phyloP scores from a whole-genome alignment of 2,113 vertebrate genomes.

The Brienomyrus longianalis region DNA sequence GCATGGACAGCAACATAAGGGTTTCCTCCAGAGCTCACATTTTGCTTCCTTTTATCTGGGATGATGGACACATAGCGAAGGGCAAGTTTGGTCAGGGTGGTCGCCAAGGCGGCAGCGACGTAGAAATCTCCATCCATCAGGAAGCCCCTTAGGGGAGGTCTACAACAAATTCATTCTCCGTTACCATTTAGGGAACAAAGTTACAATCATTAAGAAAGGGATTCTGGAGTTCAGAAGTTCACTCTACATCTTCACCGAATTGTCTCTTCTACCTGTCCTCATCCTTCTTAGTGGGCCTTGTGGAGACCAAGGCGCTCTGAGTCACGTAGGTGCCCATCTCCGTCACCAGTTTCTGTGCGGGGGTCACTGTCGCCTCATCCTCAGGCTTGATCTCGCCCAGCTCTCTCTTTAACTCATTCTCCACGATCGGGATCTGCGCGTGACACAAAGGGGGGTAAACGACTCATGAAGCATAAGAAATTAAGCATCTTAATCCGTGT shows the following conservation, averaged over 20 bases:
- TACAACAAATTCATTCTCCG: slow-evolving; percentile 38
- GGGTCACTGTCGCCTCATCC: slow-evolving; percentile 82
- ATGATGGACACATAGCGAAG: slow-evolving; percentile 83
- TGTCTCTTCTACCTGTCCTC: slow-evolving; percentile 77
- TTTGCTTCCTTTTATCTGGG: slow-evolving; percentile 89
- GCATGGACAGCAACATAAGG: background rate
- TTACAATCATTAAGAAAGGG: background rate
- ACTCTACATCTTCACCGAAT: background rate
- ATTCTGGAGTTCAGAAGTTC: background rate
- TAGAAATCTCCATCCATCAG: slow-evolving; percentile 96
- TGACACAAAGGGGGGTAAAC: background rate
- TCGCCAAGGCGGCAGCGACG: slow-evolving; percentile 90
- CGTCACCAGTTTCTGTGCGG: slow-evolving; percentile 87
- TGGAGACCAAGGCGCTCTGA: slow-evolving; percentile 92
- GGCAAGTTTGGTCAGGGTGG: slow-evolving; percentile 92
- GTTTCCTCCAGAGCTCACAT: slow-evolving; percentile 61
- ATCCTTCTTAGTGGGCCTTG: slow-evolving; percentile 87
- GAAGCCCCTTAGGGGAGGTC: slow-evolving; percentile 88
- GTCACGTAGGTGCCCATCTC: slow-evolving; percentile 98
- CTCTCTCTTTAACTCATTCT: slow-evolving; percentile 96
- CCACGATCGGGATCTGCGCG: slow-evolving; percentile 88
- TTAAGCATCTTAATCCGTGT: too few relatives aligned
- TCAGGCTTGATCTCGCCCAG: slow-evolving; percentile 86
- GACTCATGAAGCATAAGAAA: background rate
- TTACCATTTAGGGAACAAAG: background rate